phyloP scores from a whole-genome alignment of 2,797 vertebrate species.

The Lycodopsis pacificus region DNA sequence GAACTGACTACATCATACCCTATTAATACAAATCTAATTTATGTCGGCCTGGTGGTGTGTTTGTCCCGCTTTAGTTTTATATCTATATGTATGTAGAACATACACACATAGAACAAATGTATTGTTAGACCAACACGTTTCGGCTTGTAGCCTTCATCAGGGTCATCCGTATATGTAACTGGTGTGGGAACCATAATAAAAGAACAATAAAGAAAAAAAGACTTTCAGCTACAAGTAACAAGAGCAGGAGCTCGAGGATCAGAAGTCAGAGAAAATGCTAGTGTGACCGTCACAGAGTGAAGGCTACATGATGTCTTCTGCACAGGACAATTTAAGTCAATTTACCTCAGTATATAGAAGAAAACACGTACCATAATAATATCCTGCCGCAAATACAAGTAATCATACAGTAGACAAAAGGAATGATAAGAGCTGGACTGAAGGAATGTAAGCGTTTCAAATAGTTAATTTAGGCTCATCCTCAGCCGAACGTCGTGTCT shows the following conservation, averaged over 20 bases:
- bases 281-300: neutral
- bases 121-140: no score
- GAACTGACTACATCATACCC: no score
- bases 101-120: no score
- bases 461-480: neutral
- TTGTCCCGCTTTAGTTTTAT: no score
- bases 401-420: neutral
- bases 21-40: no score
- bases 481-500: slow-evolving; percentile 7
- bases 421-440: neutral
- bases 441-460: neutral
- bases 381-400: neutral
- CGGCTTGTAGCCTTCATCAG: no score
- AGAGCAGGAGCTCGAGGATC: neutral
- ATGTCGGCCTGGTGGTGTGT: no score
- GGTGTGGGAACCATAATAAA: neutral
- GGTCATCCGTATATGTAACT: neutral
- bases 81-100: no score
- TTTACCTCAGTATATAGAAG: neutral
- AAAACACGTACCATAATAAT: neutral
- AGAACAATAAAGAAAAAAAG: no score
- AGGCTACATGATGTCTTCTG: neutral
- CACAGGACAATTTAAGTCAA: neutral
- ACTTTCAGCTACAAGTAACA: neutral
- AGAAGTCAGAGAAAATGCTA: neutral